A percentile compares a stretch with the other conserved stretches of the same genome.
Conservation (phyloP, 2,113 vertebrate species). For the Mormyrus lacerda region DNA sequence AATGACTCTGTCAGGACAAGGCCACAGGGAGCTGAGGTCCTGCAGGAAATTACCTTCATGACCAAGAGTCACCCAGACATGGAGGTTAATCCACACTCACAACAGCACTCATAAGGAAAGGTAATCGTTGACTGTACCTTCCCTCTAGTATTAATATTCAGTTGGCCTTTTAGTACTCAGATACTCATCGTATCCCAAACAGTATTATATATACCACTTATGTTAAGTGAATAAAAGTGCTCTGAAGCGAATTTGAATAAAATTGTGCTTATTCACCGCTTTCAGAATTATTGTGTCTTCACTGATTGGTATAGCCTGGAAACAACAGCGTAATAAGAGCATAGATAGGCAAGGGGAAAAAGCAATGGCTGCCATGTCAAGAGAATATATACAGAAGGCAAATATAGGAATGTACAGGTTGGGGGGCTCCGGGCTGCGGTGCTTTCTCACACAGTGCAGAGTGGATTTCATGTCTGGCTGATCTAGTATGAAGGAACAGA, state of each 20-base stretch:
- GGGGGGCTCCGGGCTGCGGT: not conserved
- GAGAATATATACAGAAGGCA: not conserved
- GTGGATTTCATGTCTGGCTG: slow-evolving; percentile 19
- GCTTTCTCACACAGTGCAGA: slow-evolving; percentile 4
- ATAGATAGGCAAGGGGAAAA: not conserved
- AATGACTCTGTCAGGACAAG: not conserved
- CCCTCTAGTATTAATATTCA: not conserved
- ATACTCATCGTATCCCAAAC: not conserved
- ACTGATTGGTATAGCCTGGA: not conserved
- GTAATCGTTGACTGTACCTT: not conserved
- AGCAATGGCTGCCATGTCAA: not conserved
- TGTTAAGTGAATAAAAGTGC: not conserved
- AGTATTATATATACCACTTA: not conserved
- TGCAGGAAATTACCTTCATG: not conserved
- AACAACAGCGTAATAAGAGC: not conserved
- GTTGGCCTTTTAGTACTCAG: not conserved
- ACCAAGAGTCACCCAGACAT: not conserved
- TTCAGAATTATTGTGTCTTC: not conserved
- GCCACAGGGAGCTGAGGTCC: not conserved
- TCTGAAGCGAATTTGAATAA: not conserved
- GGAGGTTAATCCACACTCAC: not conserved
- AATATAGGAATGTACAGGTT: slow-evolving; percentile 2
- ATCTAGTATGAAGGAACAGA: slow-evolving; percentile 32
- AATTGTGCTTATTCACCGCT: not conserved
- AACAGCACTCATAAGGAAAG: not conserved